Conservation (phyloP, 1,140 invertebrate species). For the Odontomachus brunneus region DNA sequence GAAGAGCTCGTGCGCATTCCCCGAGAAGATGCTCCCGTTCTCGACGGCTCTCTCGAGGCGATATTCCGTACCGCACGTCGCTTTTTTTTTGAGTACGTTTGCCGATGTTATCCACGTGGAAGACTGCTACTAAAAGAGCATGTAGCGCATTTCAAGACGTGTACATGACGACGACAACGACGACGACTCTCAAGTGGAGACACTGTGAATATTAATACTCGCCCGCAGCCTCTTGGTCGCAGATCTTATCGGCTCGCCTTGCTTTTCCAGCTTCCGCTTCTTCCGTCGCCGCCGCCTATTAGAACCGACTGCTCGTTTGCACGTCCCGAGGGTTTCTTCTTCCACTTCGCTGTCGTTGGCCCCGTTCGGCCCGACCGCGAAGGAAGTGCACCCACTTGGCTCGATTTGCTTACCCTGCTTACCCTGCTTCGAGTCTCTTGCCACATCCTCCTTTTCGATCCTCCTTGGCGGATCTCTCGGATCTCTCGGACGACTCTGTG, state of each 20-base stretch:
- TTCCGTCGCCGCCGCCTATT: constrained; percentile 58
- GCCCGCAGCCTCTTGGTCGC: constrained; percentile 59
- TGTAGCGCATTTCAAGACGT: constrained; percentile 24
- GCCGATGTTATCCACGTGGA: constrained; percentile 75
- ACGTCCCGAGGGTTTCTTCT: constrained; percentile 54
- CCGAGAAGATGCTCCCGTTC: constrained; percentile 14
- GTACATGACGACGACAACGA: constrained; percentile 27
- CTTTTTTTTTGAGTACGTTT: constrained; percentile 62
- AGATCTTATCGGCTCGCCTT: constrained; percentile 76
- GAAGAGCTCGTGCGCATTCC: neutral
- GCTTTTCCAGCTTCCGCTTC: constrained; percentile 68
- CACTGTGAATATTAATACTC: constrained; percentile 79
- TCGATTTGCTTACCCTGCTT: constrained; percentile 66
- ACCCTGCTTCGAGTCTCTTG: neutral
- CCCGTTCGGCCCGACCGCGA: constrained; percentile 33
- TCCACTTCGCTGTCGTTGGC: constrained; percentile 47
- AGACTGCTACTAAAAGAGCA: constrained; percentile 47
- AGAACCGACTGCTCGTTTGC: constrained; percentile 67
- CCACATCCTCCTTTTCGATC: neutral
- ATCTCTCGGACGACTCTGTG: neutral
- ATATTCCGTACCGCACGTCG: constrained; percentile 42
- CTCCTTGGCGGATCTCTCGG: neutral
- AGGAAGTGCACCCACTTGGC: constrained; percentile 63
- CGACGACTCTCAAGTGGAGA: constrained; percentile 51
- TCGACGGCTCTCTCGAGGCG: constrained; percentile 44